phyloP scores from a whole-genome alignment of 2,797 vertebrate species.

The Delichon dasypus region DNA sequence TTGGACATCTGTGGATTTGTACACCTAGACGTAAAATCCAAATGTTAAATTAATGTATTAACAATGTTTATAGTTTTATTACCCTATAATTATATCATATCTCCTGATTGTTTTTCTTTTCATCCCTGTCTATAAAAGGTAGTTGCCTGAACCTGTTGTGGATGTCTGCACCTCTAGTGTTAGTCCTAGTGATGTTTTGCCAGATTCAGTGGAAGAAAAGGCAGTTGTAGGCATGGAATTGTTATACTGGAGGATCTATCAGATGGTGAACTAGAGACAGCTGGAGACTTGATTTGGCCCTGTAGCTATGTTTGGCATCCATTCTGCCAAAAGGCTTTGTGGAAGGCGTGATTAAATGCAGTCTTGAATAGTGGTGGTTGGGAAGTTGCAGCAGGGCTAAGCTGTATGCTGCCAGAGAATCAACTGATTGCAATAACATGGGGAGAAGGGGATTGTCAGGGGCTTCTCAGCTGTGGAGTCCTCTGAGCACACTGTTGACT shows the following conservation, averaged over 20 bases:
- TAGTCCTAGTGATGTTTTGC: conserved; percentile 65
- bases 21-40: conserved; percentile 38
- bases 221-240: neutral
- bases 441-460: neutral
- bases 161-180: conserved; percentile 48
- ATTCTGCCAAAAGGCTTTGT: neutral
- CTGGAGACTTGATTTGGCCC: neutral
- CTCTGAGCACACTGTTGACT: neutral
- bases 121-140: conserved; percentile 57
- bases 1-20: conserved; percentile 5
- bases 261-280: neutral
- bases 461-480: neutral
- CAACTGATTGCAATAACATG: neutral
- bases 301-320: neutral
- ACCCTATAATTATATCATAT: conserved; percentile 74
- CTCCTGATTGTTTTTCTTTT: conserved; percentile 71
- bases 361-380: neutral
- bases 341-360: neutral
- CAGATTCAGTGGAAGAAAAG: conserved; percentile 60
- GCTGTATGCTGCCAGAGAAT: neutral
- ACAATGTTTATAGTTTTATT: conserved; percentile 75
- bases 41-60: conserved; percentile 73
- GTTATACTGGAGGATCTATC: neutral
- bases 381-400: neutral
- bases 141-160: conserved; percentile 72